Percentiles rank a stretch among this genome's conserved stretches.
These are phyloP conservation scores for Acropternis orthonyx DNA, from an alignment of 2,797 vertebrate genomes.

Conservation along the genomic window DNA sequence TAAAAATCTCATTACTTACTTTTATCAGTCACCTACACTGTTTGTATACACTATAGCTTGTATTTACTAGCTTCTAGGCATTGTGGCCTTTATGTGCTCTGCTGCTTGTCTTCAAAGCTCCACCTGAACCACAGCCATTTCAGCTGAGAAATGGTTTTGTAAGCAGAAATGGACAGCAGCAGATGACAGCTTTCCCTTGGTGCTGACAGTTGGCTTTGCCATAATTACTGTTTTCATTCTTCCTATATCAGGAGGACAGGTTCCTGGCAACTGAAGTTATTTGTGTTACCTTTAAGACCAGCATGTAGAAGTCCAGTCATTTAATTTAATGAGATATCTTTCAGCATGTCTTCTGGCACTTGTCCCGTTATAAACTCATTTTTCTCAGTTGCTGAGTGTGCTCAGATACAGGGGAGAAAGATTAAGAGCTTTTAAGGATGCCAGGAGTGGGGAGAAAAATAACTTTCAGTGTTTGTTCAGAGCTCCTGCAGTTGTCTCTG, in stretches of 20 bases:
- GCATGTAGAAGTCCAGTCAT: background rate
- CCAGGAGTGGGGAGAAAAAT: background rate
- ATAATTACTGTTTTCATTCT: conserved; percentile 79
- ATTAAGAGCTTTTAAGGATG: conserved; percentile 34
- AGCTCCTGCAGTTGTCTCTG: background rate
- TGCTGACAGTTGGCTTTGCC: conserved; percentile 52
- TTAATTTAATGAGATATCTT: conserved; percentile 30
- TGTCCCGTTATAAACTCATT: background rate
- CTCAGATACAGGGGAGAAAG: background rate
- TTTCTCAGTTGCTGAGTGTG: conserved; percentile 25
- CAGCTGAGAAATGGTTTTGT: conserved; percentile 1
- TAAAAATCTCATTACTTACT: background rate
- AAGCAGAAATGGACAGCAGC: conserved; percentile 37
- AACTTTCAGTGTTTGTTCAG: background rate
- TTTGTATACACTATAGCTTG: background rate
- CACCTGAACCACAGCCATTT: background rate
- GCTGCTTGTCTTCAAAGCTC: background rate
- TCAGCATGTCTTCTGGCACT: background rate
- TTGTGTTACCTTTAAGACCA: conserved; percentile 36
- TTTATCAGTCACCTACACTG: background rate
- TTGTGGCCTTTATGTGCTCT: background rate
- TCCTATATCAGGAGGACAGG: conserved; percentile 70
- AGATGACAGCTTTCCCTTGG: conserved; percentile 30
- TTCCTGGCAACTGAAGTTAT: conserved; percentile 43
- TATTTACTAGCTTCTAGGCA: background rate